These are phyloP conservation scores for Halictus rubicundus DNA, from an alignment of 1,140 invertebrate genomes.

Conservation along the genomic window DNA sequence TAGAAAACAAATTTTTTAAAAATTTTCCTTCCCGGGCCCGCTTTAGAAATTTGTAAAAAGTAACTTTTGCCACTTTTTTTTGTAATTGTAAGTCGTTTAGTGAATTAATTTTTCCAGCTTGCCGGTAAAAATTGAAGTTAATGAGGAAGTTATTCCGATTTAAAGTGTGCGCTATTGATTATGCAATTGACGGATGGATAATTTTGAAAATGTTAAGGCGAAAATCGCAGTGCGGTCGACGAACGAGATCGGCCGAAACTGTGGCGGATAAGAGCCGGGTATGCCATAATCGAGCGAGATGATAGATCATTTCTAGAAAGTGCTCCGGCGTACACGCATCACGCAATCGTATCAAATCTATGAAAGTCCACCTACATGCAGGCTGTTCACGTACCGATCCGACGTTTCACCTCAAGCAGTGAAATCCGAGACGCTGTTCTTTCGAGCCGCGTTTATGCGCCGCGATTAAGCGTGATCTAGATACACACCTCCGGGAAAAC, in stretches of 20 bases:
- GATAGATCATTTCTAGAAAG: constrained; percentile 65
- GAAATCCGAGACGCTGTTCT: constrained; percentile 59
- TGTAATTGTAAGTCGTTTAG: too few species aligned
- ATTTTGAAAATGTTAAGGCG: too few species aligned
- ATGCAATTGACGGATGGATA: too few species aligned
- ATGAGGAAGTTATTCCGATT: too few species aligned
- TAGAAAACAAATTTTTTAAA: too few species aligned
- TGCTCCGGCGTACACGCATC: constrained; percentile 52
- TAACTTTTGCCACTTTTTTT: too few species aligned
- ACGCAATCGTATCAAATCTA: constrained; percentile 66
- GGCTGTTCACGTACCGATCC: constrained; percentile 45
- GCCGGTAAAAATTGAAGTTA: too few species aligned
- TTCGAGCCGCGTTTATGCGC: constrained; percentile 39
- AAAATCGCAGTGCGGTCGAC: not conserved
- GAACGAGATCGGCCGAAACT: not conserved
- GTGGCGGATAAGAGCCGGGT: constrained; percentile 22
- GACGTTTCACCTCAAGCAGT: constrained; percentile 63
- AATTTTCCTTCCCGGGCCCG: too few species aligned
- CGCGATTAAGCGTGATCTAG: constrained; percentile 43
- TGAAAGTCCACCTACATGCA: constrained; percentile 63
- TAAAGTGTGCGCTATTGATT: too few species aligned
- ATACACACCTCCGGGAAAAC: constrained; percentile 36
- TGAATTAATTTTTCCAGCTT: too few species aligned
- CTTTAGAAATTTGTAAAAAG: too few species aligned
- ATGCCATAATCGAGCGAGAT: constrained; percentile 50